These are phyloP conservation scores for Dione juno DNA, from an alignment of 2,888 invertebrate species.

Conservation along the genomic window DNA sequence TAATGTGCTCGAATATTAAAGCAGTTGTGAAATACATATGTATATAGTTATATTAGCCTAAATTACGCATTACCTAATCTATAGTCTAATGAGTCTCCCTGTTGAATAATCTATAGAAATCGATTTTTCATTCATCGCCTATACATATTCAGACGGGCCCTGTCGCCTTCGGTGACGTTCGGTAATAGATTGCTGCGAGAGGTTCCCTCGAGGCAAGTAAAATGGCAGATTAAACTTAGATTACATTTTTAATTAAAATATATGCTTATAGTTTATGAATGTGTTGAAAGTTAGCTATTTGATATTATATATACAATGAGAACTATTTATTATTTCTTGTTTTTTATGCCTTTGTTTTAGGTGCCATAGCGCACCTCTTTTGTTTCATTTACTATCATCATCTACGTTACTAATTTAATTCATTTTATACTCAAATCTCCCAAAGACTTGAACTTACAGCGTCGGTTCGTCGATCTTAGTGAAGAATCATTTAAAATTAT, in stretches of 20 bases:
- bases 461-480: too few relatives aligned
- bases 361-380: too few relatives aligned
- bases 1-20: neutral
- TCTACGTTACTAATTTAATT: too few relatives aligned
- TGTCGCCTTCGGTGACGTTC: constrained; percentile 37
- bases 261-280: constrained; percentile 4
- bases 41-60: neutral
- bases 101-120: constrained; percentile 44
- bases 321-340: too few relatives aligned
- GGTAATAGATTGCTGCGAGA: constrained; percentile 30
- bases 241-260: constrained; percentile 23
- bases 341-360: too few relatives aligned
- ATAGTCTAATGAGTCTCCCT: constrained; percentile 40
- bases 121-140: constrained; percentile 47
- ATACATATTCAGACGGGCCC: constrained; percentile 45
- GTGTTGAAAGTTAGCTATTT: neutral
- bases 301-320: neutral
- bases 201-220: constrained; percentile 26
- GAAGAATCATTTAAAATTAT: neutral
- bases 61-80: constrained; percentile 31
- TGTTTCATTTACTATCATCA: too few relatives aligned
- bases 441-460: too few relatives aligned
- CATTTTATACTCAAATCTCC: too few relatives aligned
- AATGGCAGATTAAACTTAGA: constrained; percentile 20
- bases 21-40: neutral